Conservation (phyloP, 2,797 vertebrate species). For the Steatocranus sp. region DNA sequence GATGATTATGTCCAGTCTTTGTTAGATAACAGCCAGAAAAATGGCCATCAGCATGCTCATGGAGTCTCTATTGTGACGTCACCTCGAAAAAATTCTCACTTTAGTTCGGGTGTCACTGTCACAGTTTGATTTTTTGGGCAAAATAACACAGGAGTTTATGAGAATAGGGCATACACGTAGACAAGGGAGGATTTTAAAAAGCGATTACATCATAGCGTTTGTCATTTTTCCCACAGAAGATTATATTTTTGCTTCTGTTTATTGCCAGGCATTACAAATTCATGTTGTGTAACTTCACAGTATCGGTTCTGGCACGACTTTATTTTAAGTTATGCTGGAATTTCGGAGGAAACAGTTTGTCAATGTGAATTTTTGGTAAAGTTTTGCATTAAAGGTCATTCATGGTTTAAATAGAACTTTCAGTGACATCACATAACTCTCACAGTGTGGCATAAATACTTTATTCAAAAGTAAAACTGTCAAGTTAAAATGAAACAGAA, state of each 20-base stretch:
- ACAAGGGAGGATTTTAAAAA: background rate
- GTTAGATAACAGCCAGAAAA: background rate
- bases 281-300: background rate
- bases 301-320: too few relatives aligned
- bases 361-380: accelerated
- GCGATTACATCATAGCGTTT: background rate
- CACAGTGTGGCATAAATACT: background rate
- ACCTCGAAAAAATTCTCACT: background rate
- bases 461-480: background rate
- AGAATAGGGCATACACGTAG: background rate
- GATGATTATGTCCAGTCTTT: background rate
- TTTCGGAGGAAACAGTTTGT: background rate
- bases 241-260: background rate
- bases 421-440: background rate
- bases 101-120: background rate
- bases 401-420: background rate
- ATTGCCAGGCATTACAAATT: background rate
- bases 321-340: background rate
- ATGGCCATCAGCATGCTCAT: accelerated
- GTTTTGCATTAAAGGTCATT: background rate
- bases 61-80: background rate
- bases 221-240: background rate
- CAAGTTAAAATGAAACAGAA: background rate
- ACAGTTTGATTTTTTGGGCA: background rate
- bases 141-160: background rate